Base-by-base conservation (phyloP, 1,140 invertebrate genomes). In the Scaptodrosophila lebanonensis region DNA sequence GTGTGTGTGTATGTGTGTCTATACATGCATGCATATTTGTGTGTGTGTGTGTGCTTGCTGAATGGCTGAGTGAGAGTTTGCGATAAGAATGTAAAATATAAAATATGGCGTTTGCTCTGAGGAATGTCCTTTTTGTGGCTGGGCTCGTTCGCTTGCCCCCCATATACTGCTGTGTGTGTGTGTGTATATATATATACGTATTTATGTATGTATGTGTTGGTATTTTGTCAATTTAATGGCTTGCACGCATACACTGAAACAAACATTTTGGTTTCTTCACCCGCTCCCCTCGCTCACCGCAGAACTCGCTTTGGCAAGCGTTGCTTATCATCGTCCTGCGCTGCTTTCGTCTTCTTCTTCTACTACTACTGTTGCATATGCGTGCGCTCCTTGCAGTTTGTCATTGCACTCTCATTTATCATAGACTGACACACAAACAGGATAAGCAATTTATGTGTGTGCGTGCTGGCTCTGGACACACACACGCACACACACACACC, bases 81-180 rank as follows among this genome's bases (percentile, higher is more conserved):
- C 79, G 83, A 85, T 85, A 85, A 85, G 83, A 85, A 85, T 85
- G 79, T 79, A 84, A 85, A 85, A 85, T 84, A 85, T 77, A 84
- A 79, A 84, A 83, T 85, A 84, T 84, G 77, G 77, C 75, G 61
- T 52, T 69, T 32, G 27, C 69, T 70, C 77, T 83, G 70, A 79
- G 82, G 83, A 85, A 85, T 84, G 83, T 85, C 83, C 82, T 82
- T 85, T 85, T 85, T 83, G 61, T 82, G 79, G 35, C 22, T 40
- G 49, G 57, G 50, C 57, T 25, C 33, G 11, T 15, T 11, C 30
- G 3, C 8, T 16, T 12, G 15, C 13, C 15, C 4, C n/a, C 9
- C n/a, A 3, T 1, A 4, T 67, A 40, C 36, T 59, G 53, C 20
- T 50, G 42, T n/a, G n/a, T n/a, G n/a, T n/a, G n/a, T n/a, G n/a